Conservation (phyloP, 2,113 vertebrate species). For the Gyps fulvus region DNA sequence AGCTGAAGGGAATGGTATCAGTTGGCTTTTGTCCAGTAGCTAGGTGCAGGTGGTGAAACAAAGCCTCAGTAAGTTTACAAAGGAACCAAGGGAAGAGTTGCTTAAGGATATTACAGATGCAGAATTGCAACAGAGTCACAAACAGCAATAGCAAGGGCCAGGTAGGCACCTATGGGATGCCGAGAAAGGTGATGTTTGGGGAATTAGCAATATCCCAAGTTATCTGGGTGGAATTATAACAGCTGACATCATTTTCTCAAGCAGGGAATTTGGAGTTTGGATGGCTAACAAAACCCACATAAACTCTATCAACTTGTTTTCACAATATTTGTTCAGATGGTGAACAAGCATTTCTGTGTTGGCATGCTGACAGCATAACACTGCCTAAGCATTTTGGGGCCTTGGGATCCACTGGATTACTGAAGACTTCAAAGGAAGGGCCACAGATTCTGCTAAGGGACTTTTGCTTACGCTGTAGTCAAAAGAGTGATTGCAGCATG, state of each 20-base stretch:
- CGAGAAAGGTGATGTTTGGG: background rate
- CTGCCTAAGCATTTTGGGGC: background rate
- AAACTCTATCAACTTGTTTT: background rate
- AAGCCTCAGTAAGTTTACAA: background rate
- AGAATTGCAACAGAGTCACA: background rate
- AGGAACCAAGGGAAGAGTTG: background rate
- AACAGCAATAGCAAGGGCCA: background rate
- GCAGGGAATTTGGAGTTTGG: background rate
- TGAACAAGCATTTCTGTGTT: background rate
- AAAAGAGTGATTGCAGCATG: background rate
- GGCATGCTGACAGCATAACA: conserved; percentile 13
- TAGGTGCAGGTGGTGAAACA: conserved; percentile 16
- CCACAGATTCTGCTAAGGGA: background rate
- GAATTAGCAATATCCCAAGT: background rate
- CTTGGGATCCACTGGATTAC: background rate
- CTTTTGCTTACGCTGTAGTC: background rate
- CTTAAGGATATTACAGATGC: background rate
- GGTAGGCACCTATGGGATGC: background rate
- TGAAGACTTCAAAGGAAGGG: background rate
- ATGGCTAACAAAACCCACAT: background rate
- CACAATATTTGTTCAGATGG: background rate
- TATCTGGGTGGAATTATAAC: background rate
- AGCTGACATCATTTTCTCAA: background rate
- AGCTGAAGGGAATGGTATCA: background rate
- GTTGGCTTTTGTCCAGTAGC: background rate